Evolutionary conservation across 1,140 invertebrate species (phyloP).

Genomic region (Caligus rogercresseyi): DNA sequence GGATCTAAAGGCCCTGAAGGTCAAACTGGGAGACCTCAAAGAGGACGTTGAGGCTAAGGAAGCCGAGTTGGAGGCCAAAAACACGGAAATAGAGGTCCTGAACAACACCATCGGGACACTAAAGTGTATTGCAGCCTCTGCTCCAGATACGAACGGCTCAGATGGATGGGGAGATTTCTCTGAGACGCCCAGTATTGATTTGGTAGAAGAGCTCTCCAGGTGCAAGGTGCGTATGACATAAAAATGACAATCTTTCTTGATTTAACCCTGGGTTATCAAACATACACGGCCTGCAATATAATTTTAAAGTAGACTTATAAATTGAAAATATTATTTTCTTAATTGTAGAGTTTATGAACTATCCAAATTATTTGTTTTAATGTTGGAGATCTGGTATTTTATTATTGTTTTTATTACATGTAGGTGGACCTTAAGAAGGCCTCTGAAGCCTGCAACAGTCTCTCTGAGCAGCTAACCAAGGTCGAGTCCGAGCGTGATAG

Average conservation of each 20-base stretch:
- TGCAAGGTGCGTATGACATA: too few species aligned
- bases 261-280: too few species aligned
- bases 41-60: not conserved
- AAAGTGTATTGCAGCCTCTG: not conserved
- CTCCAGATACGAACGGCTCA: not conserved
- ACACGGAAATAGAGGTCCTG: constrained; percentile 2
- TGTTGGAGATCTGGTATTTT: too few species aligned
- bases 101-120: not conserved
- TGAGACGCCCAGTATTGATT: not conserved
- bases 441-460: not conserved
- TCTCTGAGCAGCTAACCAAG: constrained; percentile 2
- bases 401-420: too few species aligned
- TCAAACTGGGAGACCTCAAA: not conserved
- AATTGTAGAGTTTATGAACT: too few species aligned
- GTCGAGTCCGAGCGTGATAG: not conserved
- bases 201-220: not conserved
- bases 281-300: too few species aligned
- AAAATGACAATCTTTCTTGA: too few species aligned
- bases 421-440: constrained; percentile 9
- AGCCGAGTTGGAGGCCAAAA: constrained; percentile 4
- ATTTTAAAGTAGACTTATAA: too few species aligned
- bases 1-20: not conserved
- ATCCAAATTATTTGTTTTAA: too few species aligned
- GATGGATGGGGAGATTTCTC: not conserved
- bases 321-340: too few species aligned